Evolutionary conservation across 2,888 invertebrate genomes (phyloP).

Genomic region (Drosophila robusta): DNA sequence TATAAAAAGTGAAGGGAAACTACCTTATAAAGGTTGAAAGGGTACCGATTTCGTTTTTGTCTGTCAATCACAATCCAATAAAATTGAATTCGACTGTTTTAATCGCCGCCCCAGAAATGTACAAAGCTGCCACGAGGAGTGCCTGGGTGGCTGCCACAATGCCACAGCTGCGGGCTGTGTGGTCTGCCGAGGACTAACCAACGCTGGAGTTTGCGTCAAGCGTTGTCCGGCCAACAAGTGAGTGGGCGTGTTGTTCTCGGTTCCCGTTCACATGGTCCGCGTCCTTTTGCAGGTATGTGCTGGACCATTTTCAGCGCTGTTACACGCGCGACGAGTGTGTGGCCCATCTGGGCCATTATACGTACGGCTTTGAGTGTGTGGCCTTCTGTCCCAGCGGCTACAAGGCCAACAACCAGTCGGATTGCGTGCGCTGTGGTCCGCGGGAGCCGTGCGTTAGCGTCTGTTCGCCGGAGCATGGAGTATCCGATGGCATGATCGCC

Average conservation of each 20-base stretch:
- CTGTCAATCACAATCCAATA: too few species aligned
- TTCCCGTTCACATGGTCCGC: slow-evolving; percentile 21
- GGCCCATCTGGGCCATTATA: slow-evolving; percentile 67
- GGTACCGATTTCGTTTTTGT: too few species aligned
- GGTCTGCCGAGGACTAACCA: slow-evolving; percentile 88
- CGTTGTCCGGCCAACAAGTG: slow-evolving; percentile 89
- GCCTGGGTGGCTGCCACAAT: slow-evolving; percentile 91
- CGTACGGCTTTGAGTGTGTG: slow-evolving; percentile 58
- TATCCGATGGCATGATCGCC: slow-evolving; percentile 12
- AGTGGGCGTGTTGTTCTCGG: slow-evolving; percentile 21
- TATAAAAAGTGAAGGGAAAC: too few species aligned
- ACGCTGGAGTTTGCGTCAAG: slow-evolving; percentile 87
- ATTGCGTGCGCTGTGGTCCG: slow-evolving; percentile 55
- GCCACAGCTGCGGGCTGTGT: slow-evolving; percentile 87
- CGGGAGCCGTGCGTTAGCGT: slow-evolving; percentile 61
- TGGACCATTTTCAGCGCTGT: slow-evolving; percentile 86
- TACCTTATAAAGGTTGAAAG: too few species aligned
- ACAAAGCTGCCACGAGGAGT: slow-evolving; percentile 89
- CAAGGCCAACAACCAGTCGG: slow-evolving; percentile 31
- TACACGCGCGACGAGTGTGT: slow-evolving; percentile 89
- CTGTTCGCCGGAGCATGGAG: slow-evolving; percentile 50
- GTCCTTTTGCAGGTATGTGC: slow-evolving; percentile 63
- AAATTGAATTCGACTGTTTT: too few species aligned
- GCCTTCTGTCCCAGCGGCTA: slow-evolving; percentile 70
- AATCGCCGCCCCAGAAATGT: slow-evolving; percentile 46